phyloP scores from a whole-genome alignment of 2,113 vertebrate genomes.

The Choloepus hoffmanni region DNA sequence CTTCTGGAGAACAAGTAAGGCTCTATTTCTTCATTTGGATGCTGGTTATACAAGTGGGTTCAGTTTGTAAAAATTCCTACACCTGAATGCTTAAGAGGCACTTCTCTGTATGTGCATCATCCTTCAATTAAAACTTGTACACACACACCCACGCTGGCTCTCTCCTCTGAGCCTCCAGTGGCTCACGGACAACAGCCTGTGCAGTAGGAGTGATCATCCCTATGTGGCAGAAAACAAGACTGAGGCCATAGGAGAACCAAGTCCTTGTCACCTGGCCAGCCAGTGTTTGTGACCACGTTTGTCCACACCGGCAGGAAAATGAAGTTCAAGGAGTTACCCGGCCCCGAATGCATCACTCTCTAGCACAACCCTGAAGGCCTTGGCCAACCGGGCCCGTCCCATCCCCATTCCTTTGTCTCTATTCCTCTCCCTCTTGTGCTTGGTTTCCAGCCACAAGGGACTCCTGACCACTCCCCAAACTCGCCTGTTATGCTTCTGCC shows the following conservation, averaged over 20 bases:
- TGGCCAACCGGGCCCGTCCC: no score
- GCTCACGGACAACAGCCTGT: background rate
- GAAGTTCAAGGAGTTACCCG: background rate
- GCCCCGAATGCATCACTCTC: no score
- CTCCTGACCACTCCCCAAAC: no score
- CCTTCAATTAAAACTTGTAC: background rate
- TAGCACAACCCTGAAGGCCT: no score
- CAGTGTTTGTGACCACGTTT: fast-evolving
- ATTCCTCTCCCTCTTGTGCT: no score
- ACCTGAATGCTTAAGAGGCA: background rate
- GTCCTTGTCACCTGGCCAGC: background rate
- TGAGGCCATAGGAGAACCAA: background rate
- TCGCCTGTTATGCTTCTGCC: no score
- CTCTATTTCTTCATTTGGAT: background rate
- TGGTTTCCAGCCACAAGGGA: no score
- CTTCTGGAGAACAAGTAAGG: background rate
- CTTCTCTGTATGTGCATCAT: background rate
- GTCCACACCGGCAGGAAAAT: background rate
- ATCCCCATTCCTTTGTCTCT: no score
- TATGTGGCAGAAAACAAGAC: background rate
- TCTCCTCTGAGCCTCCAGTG: background rate
- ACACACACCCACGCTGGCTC: no score
- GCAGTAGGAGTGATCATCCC: background rate
- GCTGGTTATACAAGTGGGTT: background rate
- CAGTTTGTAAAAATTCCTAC: background rate